Evolutionary conservation across 2,797 vertebrate genomes (phyloP), one percentile per base, ranked within the genome.

Genomic region (Pampus argenteus): DNA sequence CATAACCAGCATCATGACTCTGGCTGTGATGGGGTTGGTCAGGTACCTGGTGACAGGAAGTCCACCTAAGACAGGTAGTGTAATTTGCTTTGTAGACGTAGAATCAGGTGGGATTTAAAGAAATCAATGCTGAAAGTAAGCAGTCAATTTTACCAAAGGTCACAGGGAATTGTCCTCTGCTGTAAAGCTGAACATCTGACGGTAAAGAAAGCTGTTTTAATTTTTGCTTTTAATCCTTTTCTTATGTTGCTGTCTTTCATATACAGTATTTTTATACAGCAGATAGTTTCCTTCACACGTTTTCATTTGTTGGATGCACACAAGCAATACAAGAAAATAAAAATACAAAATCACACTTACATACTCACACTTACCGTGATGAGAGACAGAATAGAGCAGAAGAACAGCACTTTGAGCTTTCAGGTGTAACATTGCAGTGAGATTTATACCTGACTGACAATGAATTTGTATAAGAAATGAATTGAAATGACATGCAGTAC

Each of bases 1-100:
- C 7, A 26, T 92, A 22, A 89, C 91, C 69, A 92, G 90, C 73
- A 90, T 92, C 74, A 80, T 91, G 81, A 92, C 90, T 2, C 77
- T 93, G 62, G 79, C 91, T 10, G 77, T 84, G 45, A 88, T 92
- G 84, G 90, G 86, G 4, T 68, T 88, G 74, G 82, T 92, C 63
- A 79, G 92, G 29, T 93, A 84, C 71, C 75, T 91, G 77, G 87
- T 88, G 3, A 91, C 88, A 20, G 89, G 87, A 67, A 87, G 66
- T 59, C 84, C 85, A 7, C 88, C 84, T 0, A 74, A 76, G 60
- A 79, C 68, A 92, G 91, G 89, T 92, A 86, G 14, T 1, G 15
- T 9, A 25, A 45, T 36, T 0, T 64, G 17, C 40, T 44, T 40
- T 17, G 3, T n/a, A 17, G 15, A 15, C 17, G 14, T 17, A 17